Conservation (phyloP, 1,140 invertebrate genomes). For the Megathymus violae region DNA sequence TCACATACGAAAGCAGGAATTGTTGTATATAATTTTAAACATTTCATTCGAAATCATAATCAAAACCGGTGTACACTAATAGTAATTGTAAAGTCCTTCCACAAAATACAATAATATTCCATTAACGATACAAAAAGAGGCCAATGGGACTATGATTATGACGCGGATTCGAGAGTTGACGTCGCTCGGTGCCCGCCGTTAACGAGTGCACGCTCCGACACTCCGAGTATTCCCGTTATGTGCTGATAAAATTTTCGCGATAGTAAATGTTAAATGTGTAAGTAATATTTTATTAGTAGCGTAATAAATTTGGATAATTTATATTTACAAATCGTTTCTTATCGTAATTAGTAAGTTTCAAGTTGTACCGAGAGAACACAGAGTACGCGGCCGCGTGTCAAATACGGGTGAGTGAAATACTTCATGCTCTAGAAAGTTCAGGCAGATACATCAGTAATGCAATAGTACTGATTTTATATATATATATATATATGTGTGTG, state of each 20-base stretch:
- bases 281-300: neutral
- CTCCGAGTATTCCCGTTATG: neutral
- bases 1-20: neutral
- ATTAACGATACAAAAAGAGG: slow-evolving; percentile 6
- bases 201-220: neutral
- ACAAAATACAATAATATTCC: slow-evolving; percentile 6
- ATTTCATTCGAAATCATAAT: slow-evolving; percentile 5
- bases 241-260: too few species aligned
- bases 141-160: slow-evolving; percentile 9
- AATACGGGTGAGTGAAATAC: neutral
- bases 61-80: slow-evolving; percentile 9
- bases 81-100: slow-evolving; percentile 14
- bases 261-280: too few species aligned
- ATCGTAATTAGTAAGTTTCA: neutral
- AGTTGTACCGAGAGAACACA: neutral
- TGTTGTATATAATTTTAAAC: slow-evolving; percentile 3
- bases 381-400: neutral
- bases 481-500: too few species aligned
- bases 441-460: neutral
- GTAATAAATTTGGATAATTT: neutral
- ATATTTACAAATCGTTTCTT: neutral
- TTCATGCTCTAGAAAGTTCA: neutral
- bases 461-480: neutral
- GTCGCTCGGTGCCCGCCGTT: neutral
- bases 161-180: neutral